phyloP scores from a whole-genome alignment of 2,797 vertebrate species.

The Phalanger gymnotis region DNA sequence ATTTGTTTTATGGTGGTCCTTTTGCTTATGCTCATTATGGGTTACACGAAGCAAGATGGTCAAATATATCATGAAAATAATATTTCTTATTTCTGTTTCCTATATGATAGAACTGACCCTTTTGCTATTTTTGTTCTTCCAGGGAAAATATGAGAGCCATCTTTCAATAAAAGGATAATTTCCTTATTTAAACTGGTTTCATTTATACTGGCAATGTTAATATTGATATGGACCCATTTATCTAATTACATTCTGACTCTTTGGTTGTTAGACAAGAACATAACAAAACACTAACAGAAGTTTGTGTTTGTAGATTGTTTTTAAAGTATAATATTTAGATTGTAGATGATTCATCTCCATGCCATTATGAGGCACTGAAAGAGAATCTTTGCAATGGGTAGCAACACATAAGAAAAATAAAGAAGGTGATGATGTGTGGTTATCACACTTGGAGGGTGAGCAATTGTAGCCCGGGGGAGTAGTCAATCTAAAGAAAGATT shows the following conservation, averaged over 20 bases:
- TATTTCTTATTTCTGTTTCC: not conserved
- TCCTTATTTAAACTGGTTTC: not conserved
- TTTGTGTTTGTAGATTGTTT: not conserved
- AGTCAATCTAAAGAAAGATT: not conserved
- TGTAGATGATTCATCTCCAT: not conserved
- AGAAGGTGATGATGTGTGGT: not conserved
- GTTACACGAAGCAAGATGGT: too few species aligned
- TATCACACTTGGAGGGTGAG: not conserved
- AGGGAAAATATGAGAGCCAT: not conserved
- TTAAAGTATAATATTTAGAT: not conserved
- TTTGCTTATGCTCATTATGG: too few species aligned
- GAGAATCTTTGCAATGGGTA: not conserved
- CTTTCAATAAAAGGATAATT: not conserved
- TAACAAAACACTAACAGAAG: not conserved
- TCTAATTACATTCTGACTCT: not conserved
- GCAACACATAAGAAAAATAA: not conserved
- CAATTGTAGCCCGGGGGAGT: not conserved
- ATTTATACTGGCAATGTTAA: not conserved
- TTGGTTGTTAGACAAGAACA: not conserved
- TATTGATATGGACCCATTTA: not conserved
- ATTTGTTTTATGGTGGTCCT: not conserved
- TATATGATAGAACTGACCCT: not conserved
- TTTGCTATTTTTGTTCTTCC: not conserved
- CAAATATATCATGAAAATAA: not conserved
- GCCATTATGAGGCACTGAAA: not conserved